Conservation (phyloP, 1,140 invertebrate genomes). For the Caenorhabditis elegans region WBcel235 BX284605.5:2763001-2763500, state of each 20-base stretch:
- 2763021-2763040: background rate
- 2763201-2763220: too few relatives aligned
- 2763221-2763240: background rate
- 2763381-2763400: too few relatives aligned
- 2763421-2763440: too few relatives aligned
- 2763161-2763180: background rate
- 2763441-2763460: too few relatives aligned
- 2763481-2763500: too few relatives aligned
- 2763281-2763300: too few relatives aligned
- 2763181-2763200: too few relatives aligned
- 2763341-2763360: background rate
- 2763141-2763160: slow-evolving; percentile 67
- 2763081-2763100: slow-evolving; percentile 75
- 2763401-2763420: too few relatives aligned
- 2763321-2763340: background rate
- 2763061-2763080: slow-evolving; percentile 77
- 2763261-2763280: background rate
- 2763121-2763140: slow-evolving; percentile 83
- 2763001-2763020: slow-evolving; percentile 28
- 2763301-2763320: background rate
- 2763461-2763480: too few relatives aligned
- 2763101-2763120: slow-evolving; percentile 76
- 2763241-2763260: background rate
- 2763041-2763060: slow-evolving; percentile 53
- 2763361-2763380: too few relatives aligned